These are phyloP conservation scores for Nysson spinosus DNA, from an alignment of 2,888 invertebrate species.

Conservation along the genomic window DNA sequence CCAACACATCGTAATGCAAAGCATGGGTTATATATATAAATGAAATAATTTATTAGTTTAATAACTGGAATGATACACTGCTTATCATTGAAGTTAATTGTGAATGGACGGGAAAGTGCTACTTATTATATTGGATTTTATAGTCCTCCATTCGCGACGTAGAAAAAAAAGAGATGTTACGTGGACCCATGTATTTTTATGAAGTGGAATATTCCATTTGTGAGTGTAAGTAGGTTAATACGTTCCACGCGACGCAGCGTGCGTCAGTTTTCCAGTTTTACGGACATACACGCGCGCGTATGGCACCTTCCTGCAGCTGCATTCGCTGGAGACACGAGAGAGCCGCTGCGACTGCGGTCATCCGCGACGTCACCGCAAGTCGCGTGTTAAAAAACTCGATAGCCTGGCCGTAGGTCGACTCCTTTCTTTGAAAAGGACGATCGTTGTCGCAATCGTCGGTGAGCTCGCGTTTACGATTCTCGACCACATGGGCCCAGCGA, in stretches of 20 bases:
- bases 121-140: no score
- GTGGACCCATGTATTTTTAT: no score
- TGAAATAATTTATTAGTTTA: no score
- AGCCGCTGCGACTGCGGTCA: constrained; percentile 18
- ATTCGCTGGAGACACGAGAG: constrained; percentile 1
- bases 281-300: constrained; percentile 30
- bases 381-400: constrained; percentile 47
- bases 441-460: constrained; percentile 36
- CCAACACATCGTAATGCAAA: no score
- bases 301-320: constrained; percentile 18
- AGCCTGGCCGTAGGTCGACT: constrained; percentile 4
- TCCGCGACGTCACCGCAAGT: constrained; percentile 37
- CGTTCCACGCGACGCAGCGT: not conserved
- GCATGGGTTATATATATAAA: no score
- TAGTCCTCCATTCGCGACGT: no score
- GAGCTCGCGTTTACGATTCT: constrained; percentile 49
- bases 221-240: no score
- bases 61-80: no score
- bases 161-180: no score
- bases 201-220: no score
- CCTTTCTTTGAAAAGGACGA: constrained; percentile 24
- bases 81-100: no score
- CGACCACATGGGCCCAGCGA: constrained; percentile 49
- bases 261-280: constrained; percentile 19
- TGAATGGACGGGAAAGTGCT: no score